phyloP scores from a whole-genome alignment of 1,140 invertebrate genomes.

The Eriocheir sinensis region DNA sequence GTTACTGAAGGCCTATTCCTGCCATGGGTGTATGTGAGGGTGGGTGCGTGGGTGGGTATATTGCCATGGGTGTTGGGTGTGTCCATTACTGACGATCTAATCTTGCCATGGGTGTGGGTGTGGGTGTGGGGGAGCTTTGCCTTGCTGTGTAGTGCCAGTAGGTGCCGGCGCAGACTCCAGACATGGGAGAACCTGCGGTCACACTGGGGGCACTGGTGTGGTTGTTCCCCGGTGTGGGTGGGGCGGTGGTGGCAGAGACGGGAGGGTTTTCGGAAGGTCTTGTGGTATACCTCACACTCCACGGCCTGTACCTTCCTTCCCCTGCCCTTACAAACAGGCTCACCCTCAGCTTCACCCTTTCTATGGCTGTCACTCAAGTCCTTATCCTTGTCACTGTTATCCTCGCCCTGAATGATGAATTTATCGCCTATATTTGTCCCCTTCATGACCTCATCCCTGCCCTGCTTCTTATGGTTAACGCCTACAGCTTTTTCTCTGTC shows the following conservation, averaged over 20 bases:
- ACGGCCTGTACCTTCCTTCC: neutral
- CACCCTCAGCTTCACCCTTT: neutral
- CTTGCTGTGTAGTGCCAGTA: neutral
- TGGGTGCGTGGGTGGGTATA: too few species aligned
- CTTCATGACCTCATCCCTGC: too few species aligned
- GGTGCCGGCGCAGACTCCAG: neutral
- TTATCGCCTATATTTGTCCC: too few species aligned
- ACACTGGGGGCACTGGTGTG: conserved; percentile 13
- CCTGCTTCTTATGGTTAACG: too few species aligned
- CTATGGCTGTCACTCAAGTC: neutral
- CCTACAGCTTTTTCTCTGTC: too few species aligned
- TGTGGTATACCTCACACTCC: conserved; percentile 41
- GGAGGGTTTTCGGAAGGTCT: conserved; percentile 1
- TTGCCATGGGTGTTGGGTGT: too few species aligned
- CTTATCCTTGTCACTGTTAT: too few species aligned
- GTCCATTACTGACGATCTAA: too few species aligned
- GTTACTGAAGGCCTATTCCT: too few species aligned
- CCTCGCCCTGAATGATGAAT: too few species aligned
- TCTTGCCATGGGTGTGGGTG: neutral
- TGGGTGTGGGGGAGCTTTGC: conserved; percentile 5
- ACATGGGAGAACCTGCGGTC: conserved; percentile 6
- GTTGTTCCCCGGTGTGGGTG: conserved; percentile 45
- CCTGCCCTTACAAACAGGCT: too few species aligned
- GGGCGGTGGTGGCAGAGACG: neutral
- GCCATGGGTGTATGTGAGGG: too few species aligned